Conservation (phyloP, 1,140 invertebrate genomes). For the Rhopalosiphum maidis region DNA sequence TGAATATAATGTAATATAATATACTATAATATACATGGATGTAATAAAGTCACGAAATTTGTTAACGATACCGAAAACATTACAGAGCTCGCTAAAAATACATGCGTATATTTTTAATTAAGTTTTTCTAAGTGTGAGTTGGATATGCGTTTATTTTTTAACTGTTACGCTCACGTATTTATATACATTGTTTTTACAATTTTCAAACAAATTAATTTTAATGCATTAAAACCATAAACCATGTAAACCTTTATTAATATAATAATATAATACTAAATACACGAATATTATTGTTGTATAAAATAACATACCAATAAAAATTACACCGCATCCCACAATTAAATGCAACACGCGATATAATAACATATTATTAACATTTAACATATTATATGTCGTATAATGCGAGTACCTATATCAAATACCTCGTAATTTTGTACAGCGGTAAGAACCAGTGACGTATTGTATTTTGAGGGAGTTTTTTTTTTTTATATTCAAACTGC, state of each 20-base stretch:
- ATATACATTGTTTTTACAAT: neutral
- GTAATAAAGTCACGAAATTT: neutral
- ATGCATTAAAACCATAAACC: neutral
- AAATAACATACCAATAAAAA: neutral
- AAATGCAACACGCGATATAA: neutral
- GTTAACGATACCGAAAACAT: neutral
- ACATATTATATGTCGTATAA: too few relatives aligned
- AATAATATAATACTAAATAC: neutral
- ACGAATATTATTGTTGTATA: neutral
- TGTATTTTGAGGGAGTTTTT: too few relatives aligned
- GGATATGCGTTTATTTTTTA: neutral
- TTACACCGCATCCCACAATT: neutral
- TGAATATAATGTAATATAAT: neutral
- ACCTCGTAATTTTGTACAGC: neutral
- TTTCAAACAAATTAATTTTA: neutral
- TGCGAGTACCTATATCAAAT: too few relatives aligned
- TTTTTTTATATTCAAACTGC: too few relatives aligned
- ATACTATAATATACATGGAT: neutral
- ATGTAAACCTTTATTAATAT: neutral
- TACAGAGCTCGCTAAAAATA: neutral
- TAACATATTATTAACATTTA: too few relatives aligned
- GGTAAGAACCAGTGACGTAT: neutral
- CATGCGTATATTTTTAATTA: slow-evolving; percentile 1
- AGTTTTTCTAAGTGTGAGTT: neutral
- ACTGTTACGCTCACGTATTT: neutral